phyloP scores from a whole-genome alignment of 2,113 vertebrate genomes.

The Barnardius zonarius region DNA sequence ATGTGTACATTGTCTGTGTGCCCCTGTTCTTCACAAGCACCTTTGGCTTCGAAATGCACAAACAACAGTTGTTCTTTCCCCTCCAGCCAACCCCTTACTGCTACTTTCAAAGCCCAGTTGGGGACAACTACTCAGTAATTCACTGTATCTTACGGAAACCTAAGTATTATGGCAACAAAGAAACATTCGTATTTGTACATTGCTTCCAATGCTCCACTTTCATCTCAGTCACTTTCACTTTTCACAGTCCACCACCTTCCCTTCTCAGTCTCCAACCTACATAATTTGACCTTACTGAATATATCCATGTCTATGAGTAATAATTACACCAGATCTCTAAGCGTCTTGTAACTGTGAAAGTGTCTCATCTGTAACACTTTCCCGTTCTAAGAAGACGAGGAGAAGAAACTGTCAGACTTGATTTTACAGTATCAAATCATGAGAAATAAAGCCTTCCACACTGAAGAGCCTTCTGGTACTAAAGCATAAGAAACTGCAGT shows the following conservation, averaged over 20 bases:
- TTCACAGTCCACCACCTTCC: background rate
- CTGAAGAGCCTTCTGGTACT: background rate
- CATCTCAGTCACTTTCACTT: background rate
- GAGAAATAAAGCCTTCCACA: background rate
- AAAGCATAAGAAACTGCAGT: background rate
- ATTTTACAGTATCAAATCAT: background rate
- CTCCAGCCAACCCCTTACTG: background rate
- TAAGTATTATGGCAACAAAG: background rate
- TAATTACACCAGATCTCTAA: background rate
- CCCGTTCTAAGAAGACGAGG: background rate
- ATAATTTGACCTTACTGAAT: background rate
- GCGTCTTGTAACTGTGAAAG: background rate
- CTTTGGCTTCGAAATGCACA: background rate
- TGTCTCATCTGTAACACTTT: background rate
- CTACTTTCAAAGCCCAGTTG: background rate
- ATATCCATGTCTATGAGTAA: background rate
- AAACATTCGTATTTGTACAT: background rate
- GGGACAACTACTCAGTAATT: background rate
- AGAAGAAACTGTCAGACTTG: background rate
- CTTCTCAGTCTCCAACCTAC: background rate
- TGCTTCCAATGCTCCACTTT: background rate
- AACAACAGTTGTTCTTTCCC: background rate
- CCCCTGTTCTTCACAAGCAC: background rate
- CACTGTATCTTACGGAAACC: background rate
- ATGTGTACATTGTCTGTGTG: fast-evolving